Evolutionary conservation across 2,888 invertebrate species (phyloP), one percentile per base, ranked within the genome.

Genomic region (Lymantria monacha): DNA sequence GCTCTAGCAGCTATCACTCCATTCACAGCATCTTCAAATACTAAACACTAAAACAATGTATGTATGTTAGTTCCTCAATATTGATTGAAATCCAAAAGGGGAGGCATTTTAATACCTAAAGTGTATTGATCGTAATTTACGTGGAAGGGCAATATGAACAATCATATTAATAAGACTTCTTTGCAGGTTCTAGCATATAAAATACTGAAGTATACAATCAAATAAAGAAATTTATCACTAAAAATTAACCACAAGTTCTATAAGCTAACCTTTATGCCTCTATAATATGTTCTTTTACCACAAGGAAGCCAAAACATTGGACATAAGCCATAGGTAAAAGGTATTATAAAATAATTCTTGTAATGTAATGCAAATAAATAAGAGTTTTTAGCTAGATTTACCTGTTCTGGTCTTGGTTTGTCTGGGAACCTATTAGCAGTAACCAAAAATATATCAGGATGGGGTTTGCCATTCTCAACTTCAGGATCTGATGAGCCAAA

Each of bases 11-110:
- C 96, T 55, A 90, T 87, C 0, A 97, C 96, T 1, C 98, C 98
- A 84, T 97, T 97, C 0, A 96, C 95, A 1, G 98, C 95, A 89
- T 98, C 98, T 88, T 98, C 98, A 80, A 98, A 95, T 0, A 97
- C 97, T 59, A 98, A 83, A 72, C 96, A 96, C 94, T 95, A 83
- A 50, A 61, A 61, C 30, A n/a, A 12, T 46, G 37, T 1, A 9
- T 40, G 3, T 10, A 31, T 10, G 9, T 33, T 33, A 33, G 33
- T 33, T 2, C 9, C 9, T 33, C 2, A 33, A 33, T 8, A 33
- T 10, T 33, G 3, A 5, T 33, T 33, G 9, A 8, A 1, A 33
- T 9, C 9, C 30, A 33, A 10, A 33, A 10, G 33, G 1, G 2
- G 33, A 33, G 9, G 33, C 33, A 33, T 33, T 10, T 33, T 3